A percentile compares a stretch with the other conserved stretches of the same genome.
Evolutionary conservation across 2,113 vertebrate species (phyloP).

Genomic region (Bubo bubo): DNA sequence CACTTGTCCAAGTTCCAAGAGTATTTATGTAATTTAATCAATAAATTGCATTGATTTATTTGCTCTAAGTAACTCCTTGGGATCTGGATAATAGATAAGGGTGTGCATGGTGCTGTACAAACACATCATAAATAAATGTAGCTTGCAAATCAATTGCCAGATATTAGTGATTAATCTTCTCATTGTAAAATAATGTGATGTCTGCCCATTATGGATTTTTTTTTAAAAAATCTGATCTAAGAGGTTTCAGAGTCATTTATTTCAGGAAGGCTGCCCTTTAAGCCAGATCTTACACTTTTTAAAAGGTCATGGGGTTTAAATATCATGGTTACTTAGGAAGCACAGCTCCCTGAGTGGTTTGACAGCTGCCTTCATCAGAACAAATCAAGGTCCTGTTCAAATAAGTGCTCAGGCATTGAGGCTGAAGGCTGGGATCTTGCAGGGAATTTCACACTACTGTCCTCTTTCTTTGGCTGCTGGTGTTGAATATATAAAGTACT

Average conservation of each 20-base stretch:
- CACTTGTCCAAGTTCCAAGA: neutral
- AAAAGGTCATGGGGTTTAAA: conserved; percentile 41
- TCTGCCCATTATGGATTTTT: conserved; percentile 33
- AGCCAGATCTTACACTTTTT: conserved; percentile 8
- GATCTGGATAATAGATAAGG: neutral
- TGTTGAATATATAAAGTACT: neutral
- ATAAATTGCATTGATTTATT: conserved; percentile 34
- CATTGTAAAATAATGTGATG: conserved; percentile 26
- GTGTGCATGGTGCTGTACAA: neutral
- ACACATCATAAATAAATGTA: conserved; percentile 35
- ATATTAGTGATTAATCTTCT: conserved; percentile 20
- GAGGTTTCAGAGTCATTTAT: conserved; percentile 45
- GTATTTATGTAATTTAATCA: neutral
- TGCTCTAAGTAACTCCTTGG: conserved; percentile 4
- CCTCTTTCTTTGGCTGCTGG: neutral
- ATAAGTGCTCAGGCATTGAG: neutral
- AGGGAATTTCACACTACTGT: neutral
- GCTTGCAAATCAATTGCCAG: conserved; percentile 44
- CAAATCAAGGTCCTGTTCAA: neutral
- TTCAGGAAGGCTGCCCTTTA: conserved; percentile 50
- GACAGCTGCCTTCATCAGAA: neutral
- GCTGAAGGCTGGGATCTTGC: neutral
- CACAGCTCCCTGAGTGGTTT: neutral
- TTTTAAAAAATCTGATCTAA: neutral
- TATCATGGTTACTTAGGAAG: conserved; percentile 7